Base-by-base conservation (phyloP, 2,888 invertebrate genomes). In the Clivina fossor region DNA sequence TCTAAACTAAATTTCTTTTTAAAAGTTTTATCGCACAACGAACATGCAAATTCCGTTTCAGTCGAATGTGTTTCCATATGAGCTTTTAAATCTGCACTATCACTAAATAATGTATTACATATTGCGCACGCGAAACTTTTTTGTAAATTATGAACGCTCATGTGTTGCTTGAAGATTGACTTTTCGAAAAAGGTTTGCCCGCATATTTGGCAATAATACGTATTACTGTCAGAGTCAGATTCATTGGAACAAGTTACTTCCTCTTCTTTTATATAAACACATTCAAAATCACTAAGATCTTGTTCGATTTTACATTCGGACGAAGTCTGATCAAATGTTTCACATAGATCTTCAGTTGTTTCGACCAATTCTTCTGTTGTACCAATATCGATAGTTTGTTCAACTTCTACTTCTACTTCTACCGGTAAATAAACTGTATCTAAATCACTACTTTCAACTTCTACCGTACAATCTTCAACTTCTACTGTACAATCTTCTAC, bases 251-350 rank as follows among this genome's bases (percentile, higher is more conserved):
- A 30, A 1, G n/a, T 3, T n/a, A 4, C 11, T 11, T 20, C 15
- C 24, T 47, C 47, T 2, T 47, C 47, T 33, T 47, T 47, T 8
- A 47, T 20, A 24, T 47, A 47, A 18, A 47, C 32, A 20, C 47
- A 47, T 33, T 47, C 47, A 19, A 47, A 47, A 13, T 47, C 47
- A 16, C 33, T 33, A 1, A 44, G 28, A 3, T 47, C 47, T 47
- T 32, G 33, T 11, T 47, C 47, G n/a, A 47, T 47, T 35, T 33
- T 33, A 1, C 26, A 24, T 24, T 9, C 9, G 4, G 26, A 7
- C 9, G 5, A 24, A 24, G 26, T 24, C 9, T 24, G 4, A n/a
- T n/a, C n/a, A n/a, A n/a, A n/a, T n/a, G 9, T 24, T 24, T 24
- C 26, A 24, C 4, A 7, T 4, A 7, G 26, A 24, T 24, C 26